These are phyloP conservation scores for Larimichthys crocea DNA, from an alignment of 2,113 vertebrate species.

Conservation along the genomic window DNA sequence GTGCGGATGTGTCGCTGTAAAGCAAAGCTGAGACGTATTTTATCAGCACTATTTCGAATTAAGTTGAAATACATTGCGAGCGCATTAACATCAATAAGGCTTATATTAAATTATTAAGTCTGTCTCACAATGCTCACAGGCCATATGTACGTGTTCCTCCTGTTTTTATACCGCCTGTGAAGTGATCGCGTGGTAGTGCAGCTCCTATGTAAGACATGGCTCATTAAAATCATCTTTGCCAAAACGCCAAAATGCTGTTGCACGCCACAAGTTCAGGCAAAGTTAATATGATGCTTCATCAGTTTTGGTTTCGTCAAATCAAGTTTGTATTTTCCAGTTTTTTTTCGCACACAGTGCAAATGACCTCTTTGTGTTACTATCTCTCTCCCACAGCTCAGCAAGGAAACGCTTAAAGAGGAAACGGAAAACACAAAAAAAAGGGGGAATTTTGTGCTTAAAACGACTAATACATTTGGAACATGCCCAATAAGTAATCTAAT, in stretches of 20 bases:
- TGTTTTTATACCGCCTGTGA: neutral
- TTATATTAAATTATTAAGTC: neutral
- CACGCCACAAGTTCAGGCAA: neutral
- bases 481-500: slow-evolving; percentile 15
- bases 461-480: neutral
- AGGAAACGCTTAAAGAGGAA: neutral
- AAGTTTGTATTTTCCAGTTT: neutral
- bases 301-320: neutral
- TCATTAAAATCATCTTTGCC: neutral
- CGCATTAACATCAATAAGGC: neutral
- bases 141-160: neutral
- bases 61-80: neutral
- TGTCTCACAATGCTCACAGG: neutral
- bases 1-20: slow-evolving; percentile 17
- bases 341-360: neutral
- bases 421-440: neutral
- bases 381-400: neutral
- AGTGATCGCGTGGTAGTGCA: neutral
- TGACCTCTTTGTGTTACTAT: neutral
- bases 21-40: slow-evolving; percentile 18
- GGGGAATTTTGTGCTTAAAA: neutral
- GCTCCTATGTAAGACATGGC: neutral
- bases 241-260: neutral
- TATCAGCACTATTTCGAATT: slow-evolving; percentile 24
- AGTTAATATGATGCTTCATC: neutral